phyloP scores from a whole-genome alignment of 2,797 vertebrate genomes.

The Cryptoblepharus egeriae region DNA sequence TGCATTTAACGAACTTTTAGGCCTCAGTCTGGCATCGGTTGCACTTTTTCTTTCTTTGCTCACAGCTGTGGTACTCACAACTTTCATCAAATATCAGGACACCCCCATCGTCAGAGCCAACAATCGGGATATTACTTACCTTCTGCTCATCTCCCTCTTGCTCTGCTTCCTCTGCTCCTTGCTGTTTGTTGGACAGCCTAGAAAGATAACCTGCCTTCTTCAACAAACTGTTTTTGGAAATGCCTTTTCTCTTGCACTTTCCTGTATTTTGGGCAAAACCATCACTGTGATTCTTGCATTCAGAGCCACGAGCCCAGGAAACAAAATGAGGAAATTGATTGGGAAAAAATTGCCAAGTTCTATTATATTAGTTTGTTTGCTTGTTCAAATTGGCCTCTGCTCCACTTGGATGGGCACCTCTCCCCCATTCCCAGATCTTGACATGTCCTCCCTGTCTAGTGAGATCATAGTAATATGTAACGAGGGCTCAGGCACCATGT shows the following conservation, averaged over 20 bases:
- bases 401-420: not conserved
- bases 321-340: not conserved
- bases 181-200: conserved; percentile 16
- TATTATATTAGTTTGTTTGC: not conserved
- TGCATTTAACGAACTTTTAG: too few species aligned
- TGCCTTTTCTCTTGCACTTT: conserved; percentile 14
- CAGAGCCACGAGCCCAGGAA: not conserved
- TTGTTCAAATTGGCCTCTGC: not conserved
- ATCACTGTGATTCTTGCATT: not conserved
- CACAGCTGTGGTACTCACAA: too few species aligned
- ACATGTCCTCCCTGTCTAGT: not conserved
- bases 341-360: not conserved
- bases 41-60: too few species aligned
- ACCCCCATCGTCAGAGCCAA: too few species aligned
- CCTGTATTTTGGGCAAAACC: conserved; percentile 16
- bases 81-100: too few species aligned
- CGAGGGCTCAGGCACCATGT: conserved; percentile 30
- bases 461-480: conserved; percentile 34
- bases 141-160: conserved; percentile 3
- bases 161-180: conserved; percentile 26
- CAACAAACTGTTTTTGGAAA: conserved; percentile 3
- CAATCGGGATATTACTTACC: too few species aligned
- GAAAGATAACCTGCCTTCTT: not conserved
- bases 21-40: too few species aligned
- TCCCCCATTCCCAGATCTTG: not conserved